These are phyloP conservation scores for Silurus aristotelis DNA, from an alignment of 2,797 vertebrate genomes.

Conservation along the genomic window DNA sequence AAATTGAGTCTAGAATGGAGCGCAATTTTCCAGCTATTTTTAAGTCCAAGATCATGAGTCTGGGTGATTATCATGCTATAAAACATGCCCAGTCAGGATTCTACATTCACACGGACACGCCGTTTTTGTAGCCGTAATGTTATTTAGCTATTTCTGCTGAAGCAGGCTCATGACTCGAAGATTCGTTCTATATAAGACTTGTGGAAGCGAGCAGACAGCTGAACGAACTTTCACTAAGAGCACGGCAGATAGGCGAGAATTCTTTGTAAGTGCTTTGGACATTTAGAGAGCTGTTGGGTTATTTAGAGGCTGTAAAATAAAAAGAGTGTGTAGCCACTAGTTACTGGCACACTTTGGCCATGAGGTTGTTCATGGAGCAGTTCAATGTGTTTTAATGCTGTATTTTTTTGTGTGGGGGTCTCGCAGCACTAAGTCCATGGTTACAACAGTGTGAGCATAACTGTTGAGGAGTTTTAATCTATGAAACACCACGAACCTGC, in stretches of 20 bases:
- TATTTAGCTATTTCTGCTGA: slow-evolving; percentile 25
- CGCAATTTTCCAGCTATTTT: not conserved
- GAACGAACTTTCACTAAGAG: slow-evolving; percentile 8
- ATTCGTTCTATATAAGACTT: slow-evolving; percentile 7
- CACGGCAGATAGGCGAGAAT: not conserved
- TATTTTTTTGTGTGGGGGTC: not conserved
- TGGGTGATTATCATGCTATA: not conserved
- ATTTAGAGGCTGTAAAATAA: slow-evolving; percentile 1
- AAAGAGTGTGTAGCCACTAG: not conserved
- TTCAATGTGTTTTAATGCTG: not conserved
- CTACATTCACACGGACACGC: not conserved
- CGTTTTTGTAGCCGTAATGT: not conserved
- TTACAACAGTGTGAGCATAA: too few species aligned
- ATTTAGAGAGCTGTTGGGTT: not conserved
- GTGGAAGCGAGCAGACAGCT: not conserved
- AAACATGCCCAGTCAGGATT: not conserved
- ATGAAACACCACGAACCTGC: not conserved
- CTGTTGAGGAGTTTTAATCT: not conserved
- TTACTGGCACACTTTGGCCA: not conserved
- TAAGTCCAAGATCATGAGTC: not conserved
- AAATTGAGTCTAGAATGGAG: not conserved
- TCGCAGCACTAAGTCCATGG: not conserved
- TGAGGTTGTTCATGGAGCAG: not conserved
- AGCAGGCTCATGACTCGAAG: slow-evolving; percentile 2
- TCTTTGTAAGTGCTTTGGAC: slow-evolving; percentile 1